A percentile compares a stretch with the other conserved stretches of the same genome.
Conservation (phyloP, 1,140 invertebrate species). For the Popillia japonica region DNA sequence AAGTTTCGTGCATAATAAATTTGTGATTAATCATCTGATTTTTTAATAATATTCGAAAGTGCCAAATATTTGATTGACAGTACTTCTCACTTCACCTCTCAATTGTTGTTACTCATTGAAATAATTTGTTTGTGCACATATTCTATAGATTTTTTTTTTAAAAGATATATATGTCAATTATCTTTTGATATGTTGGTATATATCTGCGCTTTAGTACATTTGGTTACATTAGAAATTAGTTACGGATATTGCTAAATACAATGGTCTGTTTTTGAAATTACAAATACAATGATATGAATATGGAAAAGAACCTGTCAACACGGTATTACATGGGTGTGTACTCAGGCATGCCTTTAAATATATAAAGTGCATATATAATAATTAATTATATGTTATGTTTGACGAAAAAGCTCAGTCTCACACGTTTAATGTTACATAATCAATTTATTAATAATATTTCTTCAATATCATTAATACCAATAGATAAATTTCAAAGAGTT, state of each 20-base stretch:
- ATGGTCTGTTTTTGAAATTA: background rate
- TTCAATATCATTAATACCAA: too few species aligned
- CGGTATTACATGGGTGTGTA: too few species aligned
- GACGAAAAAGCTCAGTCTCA: too few species aligned
- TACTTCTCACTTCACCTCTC: background rate
- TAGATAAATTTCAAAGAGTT: too few species aligned
- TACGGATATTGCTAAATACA: constrained; percentile 3
- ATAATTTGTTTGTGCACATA: background rate
- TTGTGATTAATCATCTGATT: background rate
- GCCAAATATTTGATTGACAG: background rate
- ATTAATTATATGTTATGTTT: too few species aligned
- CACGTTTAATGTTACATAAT: too few species aligned
- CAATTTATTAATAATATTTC: too few species aligned
- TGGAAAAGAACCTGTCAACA: too few species aligned
- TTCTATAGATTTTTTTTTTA: background rate
- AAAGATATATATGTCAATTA: background rate
- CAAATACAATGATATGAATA: too few species aligned
- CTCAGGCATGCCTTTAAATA: too few species aligned
- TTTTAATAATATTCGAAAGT: background rate
- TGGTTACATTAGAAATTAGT: background rate
- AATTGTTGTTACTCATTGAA: constrained; percentile 16
- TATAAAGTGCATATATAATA: too few species aligned
- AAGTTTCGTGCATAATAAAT: background rate
- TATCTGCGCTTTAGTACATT: background rate
- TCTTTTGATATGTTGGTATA: background rate